Base-by-base conservation (phyloP, 2,113 vertebrate genomes). In the Sialia sialis region DNA sequence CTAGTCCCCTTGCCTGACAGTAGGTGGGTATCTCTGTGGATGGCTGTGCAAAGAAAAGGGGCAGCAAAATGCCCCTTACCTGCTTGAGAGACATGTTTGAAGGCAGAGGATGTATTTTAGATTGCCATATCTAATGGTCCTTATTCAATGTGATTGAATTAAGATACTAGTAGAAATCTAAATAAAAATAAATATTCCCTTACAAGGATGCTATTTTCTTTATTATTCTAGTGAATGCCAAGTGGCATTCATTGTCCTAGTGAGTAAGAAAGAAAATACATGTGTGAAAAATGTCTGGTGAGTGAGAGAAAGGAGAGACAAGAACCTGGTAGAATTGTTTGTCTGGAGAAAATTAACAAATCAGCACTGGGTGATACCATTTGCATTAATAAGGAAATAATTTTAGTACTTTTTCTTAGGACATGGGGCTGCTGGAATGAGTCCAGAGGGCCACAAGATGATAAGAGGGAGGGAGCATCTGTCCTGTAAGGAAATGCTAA, bases 21-120 rank as follows among this genome's bases (percentile, higher is more conserved):
- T 58, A 83, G 60, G 54, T 66, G 94, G 44, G 74, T 78, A 30
- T 87, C 92, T 91, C 93, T 91, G 68, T 88, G 87, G 83, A 64
- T 34, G 73, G 62, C 49, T 83, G 39, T 52, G 43, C 29, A n/a
- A 64, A 91, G 19, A 64, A 91, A 16, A 94, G 88, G 75, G 83
- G 55, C 81, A 83, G 93, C 86, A 96, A 93, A 92, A 76, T 34
- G 87, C 25, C 69, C 52, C 54, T 49, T 94, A 55, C 85, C 89
- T 77, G 81, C 75, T 74, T 81, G 90, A n/a, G 48, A 66, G 74
- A 66, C 4, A 3, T 54, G 44, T 91, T 93, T 92, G 52, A 77
- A 86, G 72, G 79, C 56, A 72, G 77, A 87, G 63, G 49, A 25
- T 58, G 12, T 43, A 66, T 87, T 96, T 94, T 63, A 77, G 75